Evolutionary conservation across 2,888 invertebrate species (phyloP), one percentile per base, ranked within the genome.

Genomic region (Aricia artaxerxes): DNA sequence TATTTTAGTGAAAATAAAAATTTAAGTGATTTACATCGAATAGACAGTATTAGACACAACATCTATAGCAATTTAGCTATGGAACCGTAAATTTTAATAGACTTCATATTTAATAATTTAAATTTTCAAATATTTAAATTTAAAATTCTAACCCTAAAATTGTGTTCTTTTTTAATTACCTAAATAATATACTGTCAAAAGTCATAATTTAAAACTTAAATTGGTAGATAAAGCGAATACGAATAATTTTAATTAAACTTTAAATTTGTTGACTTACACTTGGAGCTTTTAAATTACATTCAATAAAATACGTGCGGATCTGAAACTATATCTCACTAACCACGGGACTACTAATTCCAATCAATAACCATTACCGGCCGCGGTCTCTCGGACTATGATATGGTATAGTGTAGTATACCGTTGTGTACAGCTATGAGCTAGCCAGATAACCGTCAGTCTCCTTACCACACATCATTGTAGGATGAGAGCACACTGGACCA

Each of bases 381-480:
- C 57, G 61, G 24, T n/a, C 61, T 61, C 61, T 24, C 7, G 24
- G 61, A 11, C 64, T 73, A 81, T 80, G 78, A 80, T 81, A 83
- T 57, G 57, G 16, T 57, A 57, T 16, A 57, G 35, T 77, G 24
- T 40, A 60, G 57, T 24, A 5, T 60, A 57, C 78, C 40, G 38
- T 38, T 35, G 69, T 69, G 69, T 16, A 69, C 69, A 69, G 69
- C 69, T 69, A 69, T 69, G 35, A 13, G 69, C 35, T 38, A 35
- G 16, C 69, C 35, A 69, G 69, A 69, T 69, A 69, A 69, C 69
- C 35, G 69, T 69, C 69, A 38, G 69, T 69, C 69, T 38, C 69
- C 69, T 69, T 69, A 35, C 31, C 31, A 69, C 64, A 69, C 69
- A 69, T 13, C 11, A 11, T 13, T 69, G 35, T 69, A 69, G 69